phyloP scores from a whole-genome alignment of 2,113 vertebrate genomes.

The Colius striatus region DNA sequence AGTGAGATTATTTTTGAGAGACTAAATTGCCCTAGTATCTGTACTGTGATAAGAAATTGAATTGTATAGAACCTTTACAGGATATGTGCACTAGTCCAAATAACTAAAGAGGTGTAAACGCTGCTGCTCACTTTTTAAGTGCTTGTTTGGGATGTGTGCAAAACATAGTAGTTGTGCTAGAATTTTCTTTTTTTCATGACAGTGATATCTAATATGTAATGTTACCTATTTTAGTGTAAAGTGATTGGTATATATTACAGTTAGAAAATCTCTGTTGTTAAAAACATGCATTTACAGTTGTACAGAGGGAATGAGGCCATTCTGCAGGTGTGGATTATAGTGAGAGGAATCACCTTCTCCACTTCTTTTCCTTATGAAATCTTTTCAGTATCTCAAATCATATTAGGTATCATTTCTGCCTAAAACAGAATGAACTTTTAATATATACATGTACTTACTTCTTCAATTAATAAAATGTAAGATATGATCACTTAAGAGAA shows the following conservation, averaged over 20 bases:
- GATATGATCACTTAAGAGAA: conserved; percentile 53
- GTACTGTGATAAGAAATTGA: neutral
- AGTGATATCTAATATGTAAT: conserved; percentile 7
- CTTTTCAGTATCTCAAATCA: conserved; percentile 52
- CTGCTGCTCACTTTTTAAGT: neutral
- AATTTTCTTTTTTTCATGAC: neutral
- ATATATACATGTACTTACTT: conserved; percentile 19
- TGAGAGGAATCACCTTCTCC: conserved; percentile 62
- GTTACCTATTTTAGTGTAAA: conserved; percentile 32
- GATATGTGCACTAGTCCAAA: neutral
- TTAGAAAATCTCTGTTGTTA: conserved; percentile 60
- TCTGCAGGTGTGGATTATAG: conserved; percentile 64
- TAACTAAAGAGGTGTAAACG: neutral
- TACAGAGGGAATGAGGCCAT: neutral
- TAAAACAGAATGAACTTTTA: conserved; percentile 49
- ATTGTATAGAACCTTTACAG: neutral
- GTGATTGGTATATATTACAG: conserved; percentile 24
- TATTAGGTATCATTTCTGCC: conserved; percentile 53
- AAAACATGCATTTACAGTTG: conserved; percentile 64
- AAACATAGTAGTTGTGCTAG: neutral
- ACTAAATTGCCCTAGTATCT: neutral
- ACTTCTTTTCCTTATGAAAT: conserved; percentile 59
- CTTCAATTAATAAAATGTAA: conserved; percentile 61
- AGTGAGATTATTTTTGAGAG: neutral
- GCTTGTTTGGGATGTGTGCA: neutral